These are phyloP conservation scores for Fissipunctia ypsillon DNA, from an alignment of 2,888 invertebrate genomes.

Conservation along the genomic window DNA sequence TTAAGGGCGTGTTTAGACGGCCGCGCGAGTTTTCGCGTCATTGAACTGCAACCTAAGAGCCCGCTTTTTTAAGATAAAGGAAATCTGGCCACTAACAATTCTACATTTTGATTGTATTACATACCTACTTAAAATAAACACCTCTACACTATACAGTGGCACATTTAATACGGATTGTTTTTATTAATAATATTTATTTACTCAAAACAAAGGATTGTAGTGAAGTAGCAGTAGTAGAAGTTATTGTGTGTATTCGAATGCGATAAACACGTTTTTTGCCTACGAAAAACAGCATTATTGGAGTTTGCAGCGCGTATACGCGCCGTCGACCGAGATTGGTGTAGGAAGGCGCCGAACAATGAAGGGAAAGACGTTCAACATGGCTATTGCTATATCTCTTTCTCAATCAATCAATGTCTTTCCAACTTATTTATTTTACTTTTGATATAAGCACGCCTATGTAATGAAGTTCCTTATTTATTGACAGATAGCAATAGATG, in stretches of 20 bases:
- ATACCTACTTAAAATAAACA: background rate
- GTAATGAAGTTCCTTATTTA: too few relatives aligned
- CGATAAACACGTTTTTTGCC: background rate
- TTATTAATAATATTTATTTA: too few relatives aligned
- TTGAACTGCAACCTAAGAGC: background rate
- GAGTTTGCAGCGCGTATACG: background rate
- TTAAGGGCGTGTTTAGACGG: background rate
- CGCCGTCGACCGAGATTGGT: background rate
- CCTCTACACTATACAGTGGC: background rate
- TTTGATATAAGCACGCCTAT: too few relatives aligned
- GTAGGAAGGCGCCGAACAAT: background rate
- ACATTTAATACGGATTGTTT: background rate
- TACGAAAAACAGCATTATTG: background rate
- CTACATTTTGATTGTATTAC: background rate
- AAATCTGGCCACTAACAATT: background rate
- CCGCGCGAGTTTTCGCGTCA: background rate
- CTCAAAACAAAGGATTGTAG: too few relatives aligned
- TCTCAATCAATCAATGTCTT: too few relatives aligned
- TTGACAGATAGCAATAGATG: too few relatives aligned
- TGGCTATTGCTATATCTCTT: too few relatives aligned
- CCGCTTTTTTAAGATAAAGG: background rate
- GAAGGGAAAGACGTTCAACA: slow-evolving; percentile 15
- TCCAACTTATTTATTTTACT: too few relatives aligned
- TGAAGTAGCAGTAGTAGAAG: too few relatives aligned
- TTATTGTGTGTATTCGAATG: background rate